A percentile compares a stretch with the other conserved stretches of the same genome.
These are phyloP conservation scores for Drosophila insularis DNA, from an alignment of 1,140 invertebrate genomes.

Conservation along the genomic window DNA sequence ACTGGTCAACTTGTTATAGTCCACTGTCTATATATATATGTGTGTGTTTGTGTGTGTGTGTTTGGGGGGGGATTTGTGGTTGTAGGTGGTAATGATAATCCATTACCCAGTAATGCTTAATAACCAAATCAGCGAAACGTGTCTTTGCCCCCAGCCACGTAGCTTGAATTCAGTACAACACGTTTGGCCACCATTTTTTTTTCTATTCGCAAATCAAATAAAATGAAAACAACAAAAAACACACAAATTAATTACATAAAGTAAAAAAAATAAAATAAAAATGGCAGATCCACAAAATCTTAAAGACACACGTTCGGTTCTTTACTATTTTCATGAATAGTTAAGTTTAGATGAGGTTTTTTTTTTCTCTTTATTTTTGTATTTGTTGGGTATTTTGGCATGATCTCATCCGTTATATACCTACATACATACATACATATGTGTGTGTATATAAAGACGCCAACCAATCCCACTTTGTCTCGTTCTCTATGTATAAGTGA, in stretches of 20 bases:
- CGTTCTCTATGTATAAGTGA: slow-evolving; percentile 45
- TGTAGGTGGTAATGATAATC: slow-evolving; percentile 2
- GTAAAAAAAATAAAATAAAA: background rate
- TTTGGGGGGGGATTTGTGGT: background rate
- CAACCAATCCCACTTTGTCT: slow-evolving; percentile 53
- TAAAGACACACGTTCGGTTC: slow-evolving; percentile 59
- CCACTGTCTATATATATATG: background rate
- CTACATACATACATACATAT: background rate
- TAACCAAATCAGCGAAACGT: slow-evolving; percentile 42
- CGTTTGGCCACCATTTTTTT: slow-evolving; percentile 72
- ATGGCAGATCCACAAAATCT: slow-evolving; percentile 17
- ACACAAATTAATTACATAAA: slow-evolving; percentile 25
- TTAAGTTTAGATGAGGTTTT: slow-evolving; percentile 3
- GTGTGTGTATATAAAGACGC: slow-evolving; percentile 24
- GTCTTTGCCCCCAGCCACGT: slow-evolving; percentile 58
- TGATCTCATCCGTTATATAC: slow-evolving; percentile 39
- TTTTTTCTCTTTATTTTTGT: too few species aligned
- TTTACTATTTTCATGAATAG: slow-evolving; percentile 29
- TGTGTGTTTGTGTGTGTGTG: slow-evolving; percentile 4
- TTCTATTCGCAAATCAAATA: slow-evolving; percentile 28
- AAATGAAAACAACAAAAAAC: slow-evolving; percentile 26
- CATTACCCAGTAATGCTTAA: slow-evolving; percentile 15
- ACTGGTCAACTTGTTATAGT: background rate
- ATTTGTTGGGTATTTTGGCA: slow-evolving; percentile 41
- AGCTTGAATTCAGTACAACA: slow-evolving; percentile 41